A percentile compares a stretch with the other conserved stretches of the same genome.
Evolutionary conservation across 1,140 invertebrate species (phyloP).

Genomic region (Hypsibius dujardini): DNA sequence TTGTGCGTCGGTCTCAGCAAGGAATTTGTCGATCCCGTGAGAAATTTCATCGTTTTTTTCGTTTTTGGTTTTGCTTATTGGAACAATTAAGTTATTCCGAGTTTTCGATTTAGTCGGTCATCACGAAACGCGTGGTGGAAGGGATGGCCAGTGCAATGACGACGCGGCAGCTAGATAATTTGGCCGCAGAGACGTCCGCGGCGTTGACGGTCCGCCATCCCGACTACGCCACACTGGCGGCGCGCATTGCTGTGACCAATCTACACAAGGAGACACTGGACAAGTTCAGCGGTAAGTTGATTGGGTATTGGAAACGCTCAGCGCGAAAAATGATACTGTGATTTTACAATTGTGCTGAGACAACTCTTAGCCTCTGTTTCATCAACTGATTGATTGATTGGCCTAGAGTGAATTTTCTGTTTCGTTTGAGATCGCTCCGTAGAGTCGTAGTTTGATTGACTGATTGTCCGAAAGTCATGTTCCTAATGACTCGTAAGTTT

Average conservation of each 20-base stretch:
- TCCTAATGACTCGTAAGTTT: too few species aligned
- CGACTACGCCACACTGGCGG: constrained; percentile 87
- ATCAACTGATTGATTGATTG: too few species aligned
- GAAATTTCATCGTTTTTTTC: constrained; percentile 23
- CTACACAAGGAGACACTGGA: constrained; percentile 66
- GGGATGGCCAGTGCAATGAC: constrained; percentile 88
- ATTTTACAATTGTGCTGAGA: too few species aligned
- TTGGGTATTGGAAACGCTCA: too few species aligned
- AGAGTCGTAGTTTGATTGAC: too few species aligned
- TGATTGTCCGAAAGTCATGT: too few species aligned
- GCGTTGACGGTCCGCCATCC: constrained; percentile 89
- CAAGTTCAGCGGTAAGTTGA: constrained; percentile 9
- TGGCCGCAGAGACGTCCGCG: constrained; percentile 88
- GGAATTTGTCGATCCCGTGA: constrained; percentile 88
- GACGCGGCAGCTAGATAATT: constrained; percentile 85
- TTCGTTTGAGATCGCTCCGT: too few species aligned
- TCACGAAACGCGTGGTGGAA: constrained; percentile 52
- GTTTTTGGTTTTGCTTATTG: not conserved
- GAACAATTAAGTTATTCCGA: too few species aligned
- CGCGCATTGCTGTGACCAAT: constrained; percentile 86
- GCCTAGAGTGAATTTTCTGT: too few species aligned
- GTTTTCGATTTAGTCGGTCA: too few species aligned
- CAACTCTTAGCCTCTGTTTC: too few species aligned
- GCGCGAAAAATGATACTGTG: too few species aligned
- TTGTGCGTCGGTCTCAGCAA: constrained; percentile 85